Conservation (phyloP, 2,888 invertebrate species). For the Lycaena phlaeas region DNA sequence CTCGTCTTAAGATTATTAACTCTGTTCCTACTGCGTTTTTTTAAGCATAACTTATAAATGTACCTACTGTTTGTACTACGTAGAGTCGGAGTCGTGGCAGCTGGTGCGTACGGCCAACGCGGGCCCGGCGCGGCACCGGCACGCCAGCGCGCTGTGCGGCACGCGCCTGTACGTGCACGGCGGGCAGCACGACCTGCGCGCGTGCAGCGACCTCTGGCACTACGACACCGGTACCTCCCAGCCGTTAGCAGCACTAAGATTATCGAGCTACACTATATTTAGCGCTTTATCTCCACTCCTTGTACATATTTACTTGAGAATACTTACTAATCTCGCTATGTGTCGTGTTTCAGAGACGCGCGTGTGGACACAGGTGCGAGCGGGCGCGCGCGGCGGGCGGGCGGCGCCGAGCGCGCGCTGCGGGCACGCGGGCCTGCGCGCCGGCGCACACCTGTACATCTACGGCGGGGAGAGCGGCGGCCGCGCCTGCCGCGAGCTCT, state of each 20-base stretch:
- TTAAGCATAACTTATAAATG: no score
- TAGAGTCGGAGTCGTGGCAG: slow-evolving; percentile 90
- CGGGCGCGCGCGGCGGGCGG: slow-evolving; percentile 60
- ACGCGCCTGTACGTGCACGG: slow-evolving; percentile 90
- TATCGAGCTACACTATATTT: background rate
- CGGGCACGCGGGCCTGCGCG: slow-evolving; percentile 84
- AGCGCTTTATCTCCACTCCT: no score
- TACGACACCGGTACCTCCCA: slow-evolving; percentile 78
- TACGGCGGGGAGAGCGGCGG: slow-evolving; percentile 86
- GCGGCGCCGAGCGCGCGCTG: slow-evolving; percentile 77
- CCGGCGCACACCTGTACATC: slow-evolving; percentile 83
- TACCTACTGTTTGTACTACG: no score
- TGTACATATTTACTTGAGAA: no score
- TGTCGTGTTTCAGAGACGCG: slow-evolving; percentile 58
- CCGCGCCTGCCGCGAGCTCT: slow-evolving; percentile 81
- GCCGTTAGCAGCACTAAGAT: no score
- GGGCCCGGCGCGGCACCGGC: slow-evolving; percentile 84
- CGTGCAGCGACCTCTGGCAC: slow-evolving; percentile 83
- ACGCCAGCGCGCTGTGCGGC: slow-evolving; percentile 85
- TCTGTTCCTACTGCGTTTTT: no score
- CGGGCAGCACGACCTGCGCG: slow-evolving; percentile 88
- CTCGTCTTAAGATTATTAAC: no score
- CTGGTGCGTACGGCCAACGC: slow-evolving; percentile 47
- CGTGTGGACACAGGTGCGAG: slow-evolving; percentile 77
- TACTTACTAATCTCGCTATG: no score